Evolutionary conservation across 2,797 vertebrate species (phyloP), one percentile per base, ranked within the genome.

Genomic region (Ptychobarbus kaznakovi): DNA sequence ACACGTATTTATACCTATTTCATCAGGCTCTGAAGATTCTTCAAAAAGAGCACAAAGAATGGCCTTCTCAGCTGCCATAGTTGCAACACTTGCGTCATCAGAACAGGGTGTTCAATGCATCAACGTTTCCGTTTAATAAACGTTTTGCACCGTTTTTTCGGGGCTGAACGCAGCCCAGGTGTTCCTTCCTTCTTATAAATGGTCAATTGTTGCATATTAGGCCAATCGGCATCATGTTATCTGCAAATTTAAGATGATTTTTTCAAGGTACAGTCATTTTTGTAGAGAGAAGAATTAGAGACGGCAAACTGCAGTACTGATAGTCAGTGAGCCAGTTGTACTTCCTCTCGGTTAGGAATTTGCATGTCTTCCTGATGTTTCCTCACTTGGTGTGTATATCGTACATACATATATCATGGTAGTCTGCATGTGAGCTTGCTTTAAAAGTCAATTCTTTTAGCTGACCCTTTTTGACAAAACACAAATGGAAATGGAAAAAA

Each of bases 381-480:
- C 38, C 61, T 79, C 40, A 10, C 4, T 46, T 80, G 53, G 51
- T 58, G n/a, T 44, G 51, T 42, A 20, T 22, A 25, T n/a, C 32
- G 12, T 46, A 51, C 42, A 32, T 38, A 32, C 8, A 38, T 7
- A 7, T 80, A 40, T 35, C 6, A 16, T 46, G 32, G 63, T 49
- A 28, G 38, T 58, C 68, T 44, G 16, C 1, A 40, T 69, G 28
- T 70, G 10, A 58, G 35, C 12, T 49, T 61, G 35, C n/a, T 82
- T 81, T 70, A 49, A 66, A 79, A 40, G 58, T 12, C 22, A 51
- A 68, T 15, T 12, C 2, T 80, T 49, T 80, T 51, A 51, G 28
- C 40, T 46, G 61, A 32, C 28, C 4, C 15, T 72, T 56, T 81
- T 32, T 32, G 38, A 61, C 51, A 70, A 28, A 72, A 42, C 66